A percentile compares a stretch with the other conserved stretches of the same genome.
Conservation (phyloP, 2,113 vertebrate genomes). For the Dermatemys mawii region DNA sequence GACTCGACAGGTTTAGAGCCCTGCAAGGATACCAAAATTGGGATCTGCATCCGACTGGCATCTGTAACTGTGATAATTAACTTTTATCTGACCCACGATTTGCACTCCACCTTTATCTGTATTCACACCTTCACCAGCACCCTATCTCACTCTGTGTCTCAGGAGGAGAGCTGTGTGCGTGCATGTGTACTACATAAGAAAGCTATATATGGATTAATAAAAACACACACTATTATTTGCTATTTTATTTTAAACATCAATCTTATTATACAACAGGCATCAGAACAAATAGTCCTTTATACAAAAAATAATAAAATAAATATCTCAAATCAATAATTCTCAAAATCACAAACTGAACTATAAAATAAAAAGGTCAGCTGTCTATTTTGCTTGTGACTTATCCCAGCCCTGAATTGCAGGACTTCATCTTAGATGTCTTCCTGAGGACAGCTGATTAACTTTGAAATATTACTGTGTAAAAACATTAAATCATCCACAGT, state of each 20-base stretch:
- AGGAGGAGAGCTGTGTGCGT: not conserved
- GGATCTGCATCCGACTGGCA: not conserved
- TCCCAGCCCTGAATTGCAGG: not conserved
- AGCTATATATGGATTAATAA: not conserved
- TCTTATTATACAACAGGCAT: not conserved
- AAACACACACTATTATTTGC: too few species aligned
- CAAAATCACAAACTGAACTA: not conserved
- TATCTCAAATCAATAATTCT: not conserved
- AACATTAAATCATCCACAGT: not conserved
- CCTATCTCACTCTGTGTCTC: not conserved
- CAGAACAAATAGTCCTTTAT: not conserved
- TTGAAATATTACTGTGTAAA: not conserved
- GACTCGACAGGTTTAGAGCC: not conserved
- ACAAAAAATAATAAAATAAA: not conserved
- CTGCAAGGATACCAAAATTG: not conserved
- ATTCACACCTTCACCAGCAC: not conserved
- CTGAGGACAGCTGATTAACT: not conserved
- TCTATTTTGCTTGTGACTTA: not conserved
- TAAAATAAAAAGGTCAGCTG: not conserved
- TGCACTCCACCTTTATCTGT: not conserved
- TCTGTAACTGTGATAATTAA: not conserved
- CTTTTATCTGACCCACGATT: not conserved
- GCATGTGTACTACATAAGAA: not conserved
- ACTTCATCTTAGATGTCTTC: not conserved
- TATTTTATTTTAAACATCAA: not conserved